Evolutionary conservation across 92 coral and sea anemone species (phyloP).

Genomic region (Paramuricea clavata): DNA sequence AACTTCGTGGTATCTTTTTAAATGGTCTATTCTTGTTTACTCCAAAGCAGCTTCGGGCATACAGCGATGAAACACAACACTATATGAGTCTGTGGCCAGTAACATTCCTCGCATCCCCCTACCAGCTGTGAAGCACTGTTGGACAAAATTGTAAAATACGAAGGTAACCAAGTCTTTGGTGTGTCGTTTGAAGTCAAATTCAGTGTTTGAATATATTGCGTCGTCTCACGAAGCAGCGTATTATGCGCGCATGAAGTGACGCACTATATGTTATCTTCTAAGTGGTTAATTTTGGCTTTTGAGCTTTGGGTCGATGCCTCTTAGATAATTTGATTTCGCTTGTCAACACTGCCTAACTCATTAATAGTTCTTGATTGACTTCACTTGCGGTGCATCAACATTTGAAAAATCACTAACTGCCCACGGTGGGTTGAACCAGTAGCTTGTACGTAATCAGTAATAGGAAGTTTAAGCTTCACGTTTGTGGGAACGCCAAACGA

Average conservation of each 20-base stretch:
- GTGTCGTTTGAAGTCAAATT: background rate
- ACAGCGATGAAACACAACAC: conserved; percentile 4
- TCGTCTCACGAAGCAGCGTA: background rate
- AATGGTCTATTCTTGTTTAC: too few relatives aligned
- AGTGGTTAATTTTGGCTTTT: background rate
- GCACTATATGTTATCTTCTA: background rate
- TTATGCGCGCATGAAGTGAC: background rate
- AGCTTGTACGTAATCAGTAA: too few relatives aligned
- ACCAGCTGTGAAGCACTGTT: background rate
- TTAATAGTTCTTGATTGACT: background rate
- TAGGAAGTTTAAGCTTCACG: too few relatives aligned
- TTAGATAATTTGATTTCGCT: conserved; percentile 6
- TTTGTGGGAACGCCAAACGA: too few relatives aligned
- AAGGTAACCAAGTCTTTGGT: background rate
- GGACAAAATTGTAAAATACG: background rate
- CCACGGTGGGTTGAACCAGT: background rate
- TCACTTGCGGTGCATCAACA: background rate
- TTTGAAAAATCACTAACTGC: background rate
- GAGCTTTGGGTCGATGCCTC: background rate
- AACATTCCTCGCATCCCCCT: background rate
- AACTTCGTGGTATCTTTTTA: too few relatives aligned
- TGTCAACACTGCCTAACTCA: conserved; percentile 7
- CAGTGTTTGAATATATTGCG: background rate
- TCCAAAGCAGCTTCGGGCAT: background rate
- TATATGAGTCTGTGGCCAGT: background rate